Conservation (phyloP, 2,888 invertebrate genomes). For the Aphodius sticticus region DNA sequence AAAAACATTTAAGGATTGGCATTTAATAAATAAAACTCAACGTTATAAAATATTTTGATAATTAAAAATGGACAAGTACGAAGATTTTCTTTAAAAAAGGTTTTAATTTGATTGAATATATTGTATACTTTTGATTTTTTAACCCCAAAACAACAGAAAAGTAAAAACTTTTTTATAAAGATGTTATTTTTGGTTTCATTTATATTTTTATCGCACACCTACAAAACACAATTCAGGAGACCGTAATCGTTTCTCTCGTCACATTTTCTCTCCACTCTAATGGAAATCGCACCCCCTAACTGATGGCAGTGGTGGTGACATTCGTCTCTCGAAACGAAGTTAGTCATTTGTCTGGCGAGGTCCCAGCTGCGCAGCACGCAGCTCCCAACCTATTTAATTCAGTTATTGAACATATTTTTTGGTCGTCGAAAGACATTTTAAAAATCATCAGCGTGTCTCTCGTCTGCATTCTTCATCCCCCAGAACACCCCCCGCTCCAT, state of each 20-base stretch:
- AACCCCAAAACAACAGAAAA: too few relatives aligned
- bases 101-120: too few relatives aligned
- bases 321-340: conserved; percentile 56
- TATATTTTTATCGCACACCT: neutral
- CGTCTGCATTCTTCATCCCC: conserved; percentile 40
- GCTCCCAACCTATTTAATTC: conserved; percentile 57
- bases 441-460: conserved; percentile 57
- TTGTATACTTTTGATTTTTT: too few relatives aligned
- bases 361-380: conserved; percentile 50
- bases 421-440: conserved; percentile 58
- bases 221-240: neutral
- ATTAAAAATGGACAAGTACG: too few relatives aligned
- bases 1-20: too few relatives aligned
- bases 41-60: too few relatives aligned
- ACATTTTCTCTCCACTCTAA: conserved; percentile 28
- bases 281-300: conserved; percentile 8
- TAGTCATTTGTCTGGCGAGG: conserved; percentile 59
- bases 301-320: neutral
- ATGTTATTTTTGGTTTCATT: too few relatives aligned
- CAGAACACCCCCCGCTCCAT: neutral
- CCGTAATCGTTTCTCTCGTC: neutral
- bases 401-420: conserved; percentile 62
- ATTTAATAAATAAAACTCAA: too few relatives aligned
- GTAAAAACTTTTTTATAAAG: too few relatives aligned
- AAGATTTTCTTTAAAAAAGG: too few relatives aligned